phyloP scores from a whole-genome alignment of 2,113 vertebrate species.

The Brachyistius frenatus region DNA sequence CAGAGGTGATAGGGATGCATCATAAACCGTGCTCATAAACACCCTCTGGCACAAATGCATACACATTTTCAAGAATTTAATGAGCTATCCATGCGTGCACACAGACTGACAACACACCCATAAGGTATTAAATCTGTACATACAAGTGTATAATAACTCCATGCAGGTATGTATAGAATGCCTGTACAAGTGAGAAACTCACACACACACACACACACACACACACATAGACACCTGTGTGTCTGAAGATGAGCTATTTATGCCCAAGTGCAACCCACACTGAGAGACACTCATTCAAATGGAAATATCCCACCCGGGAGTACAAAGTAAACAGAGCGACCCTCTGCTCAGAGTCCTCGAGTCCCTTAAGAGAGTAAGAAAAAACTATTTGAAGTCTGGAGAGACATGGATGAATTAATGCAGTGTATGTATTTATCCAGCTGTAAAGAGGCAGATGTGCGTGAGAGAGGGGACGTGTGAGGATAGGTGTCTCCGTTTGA shows the following conservation, averaged over 20 bases:
- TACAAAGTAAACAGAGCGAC: slow-evolving; percentile 66
- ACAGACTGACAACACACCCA: neutral
- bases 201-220: neutral
- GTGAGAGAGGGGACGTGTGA: slow-evolving; percentile 9
- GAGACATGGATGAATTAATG: slow-evolving; percentile 75
- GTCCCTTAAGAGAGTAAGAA: slow-evolving; percentile 60
- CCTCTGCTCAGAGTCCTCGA: slow-evolving; percentile 62
- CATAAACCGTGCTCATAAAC: neutral
- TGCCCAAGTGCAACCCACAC: slow-evolving; percentile 27
- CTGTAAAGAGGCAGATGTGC: slow-evolving; percentile 18
- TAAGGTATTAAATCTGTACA: neutral
- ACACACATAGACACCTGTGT: neutral
- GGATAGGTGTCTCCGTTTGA: slow-evolving; percentile 52
- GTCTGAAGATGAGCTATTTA: slow-evolving; percentile 46
- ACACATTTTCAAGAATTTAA: slow-evolving; percentile 6
- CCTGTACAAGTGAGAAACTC: neutral
- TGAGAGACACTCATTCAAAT: slow-evolving; percentile 64
- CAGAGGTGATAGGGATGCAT: neutral
- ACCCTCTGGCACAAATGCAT: slow-evolving; percentile 19
- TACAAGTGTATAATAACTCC: neutral
- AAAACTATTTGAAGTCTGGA: slow-evolving; percentile 60
- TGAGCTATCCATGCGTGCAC: neutral
- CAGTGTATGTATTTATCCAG: slow-evolving; percentile 48
- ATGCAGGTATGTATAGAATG: neutral
- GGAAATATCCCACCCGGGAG: slow-evolving; percentile 70